Base-by-base conservation (phyloP, 2,888 invertebrate species). In the Mycalesis mineus region DNA sequence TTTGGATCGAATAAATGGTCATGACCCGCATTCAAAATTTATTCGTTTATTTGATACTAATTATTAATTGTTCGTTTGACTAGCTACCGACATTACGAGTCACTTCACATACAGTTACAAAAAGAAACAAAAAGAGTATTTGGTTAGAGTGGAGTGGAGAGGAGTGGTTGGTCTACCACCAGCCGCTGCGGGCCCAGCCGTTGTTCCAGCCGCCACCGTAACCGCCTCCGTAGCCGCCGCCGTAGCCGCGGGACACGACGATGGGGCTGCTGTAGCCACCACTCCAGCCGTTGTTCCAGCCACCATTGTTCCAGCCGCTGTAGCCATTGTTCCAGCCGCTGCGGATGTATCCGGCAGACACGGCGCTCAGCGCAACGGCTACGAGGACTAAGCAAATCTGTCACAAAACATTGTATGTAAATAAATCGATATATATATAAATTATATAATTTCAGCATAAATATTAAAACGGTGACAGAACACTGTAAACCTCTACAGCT, bases 271-370 rank as follows among this genome's bases (percentile, higher is more conserved):
- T 17, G 29, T 61, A 65, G 52, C 49, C 54, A 53, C 57, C 68
- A 17, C 53, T 72, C 70, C 64, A 22, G 22, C 22, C 22, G 3
- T 5, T 2, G 22, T 22, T 22, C 22, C 15, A 75, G 47, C 57
- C 47, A 8, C 73, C 22, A 9, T n/a, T 33, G 22, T 29, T 22
- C 22, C 15, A 29, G 29, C 51, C 51, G n/a, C 50, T 22, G 14
- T 14, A 28, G 55, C 62, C 56, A 7, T 63, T 62, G 9, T 57
- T 58, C 65, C 65, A 69, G 54, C 67, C 65, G 15, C 45, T 40
- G 49, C 65, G 57, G 61, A 72, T 58, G 68, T 71, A 69, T 48
- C 82, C 81, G 0, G 82, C 84, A 0, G 76, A 70, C n/a, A 71
- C 73, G 31, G 67, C 55, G 52, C 67, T 51, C 41, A 70, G 53